Percentiles rank a stretch among this genome's conserved stretches.
These are phyloP conservation scores for Drosophila emarginata DNA, from an alignment of 2,888 invertebrate species.

Conservation along the genomic window DNA sequence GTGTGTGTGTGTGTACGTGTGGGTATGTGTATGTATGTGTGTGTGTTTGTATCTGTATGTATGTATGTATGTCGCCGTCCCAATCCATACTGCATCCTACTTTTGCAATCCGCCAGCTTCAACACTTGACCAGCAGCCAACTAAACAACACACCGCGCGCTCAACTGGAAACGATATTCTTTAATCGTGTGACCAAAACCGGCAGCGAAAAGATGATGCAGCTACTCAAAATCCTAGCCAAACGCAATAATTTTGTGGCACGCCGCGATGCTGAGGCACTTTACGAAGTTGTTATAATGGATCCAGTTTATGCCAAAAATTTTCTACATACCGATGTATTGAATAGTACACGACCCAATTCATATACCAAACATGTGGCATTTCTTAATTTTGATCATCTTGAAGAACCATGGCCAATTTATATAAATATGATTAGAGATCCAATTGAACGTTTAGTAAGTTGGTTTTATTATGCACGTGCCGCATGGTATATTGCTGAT, in stretches of 20 bases:
- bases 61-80: constrained; percentile 13
- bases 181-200: constrained; percentile 95
- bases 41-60: constrained; percentile 16
- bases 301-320: constrained; percentile 88
- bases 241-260: constrained; percentile 87
- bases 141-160: constrained; percentile 77
- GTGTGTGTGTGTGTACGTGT: constrained; percentile 10
- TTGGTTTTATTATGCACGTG: constrained; percentile 94
- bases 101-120: constrained; percentile 68
- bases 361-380: constrained; percentile 94
- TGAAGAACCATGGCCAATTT: constrained; percentile 90
- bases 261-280: constrained; percentile 91
- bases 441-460: constrained; percentile 94
- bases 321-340: constrained; percentile 88
- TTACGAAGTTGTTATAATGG: constrained; percentile 82
- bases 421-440: constrained; percentile 93
- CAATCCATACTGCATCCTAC: constrained; percentile 45
- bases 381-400: constrained; percentile 92
- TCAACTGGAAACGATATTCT: constrained; percentile 88
- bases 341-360: constrained; percentile 85
- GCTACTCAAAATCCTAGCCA: constrained; percentile 87
- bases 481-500: constrained; percentile 95
- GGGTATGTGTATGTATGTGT: constrained; percentile 2
- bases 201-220: constrained; percentile 95
- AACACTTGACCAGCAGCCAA: constrained; percentile 54